phyloP scores from a whole-genome alignment of 2,113 vertebrate genomes.

The Trachemys scripta region DNA sequence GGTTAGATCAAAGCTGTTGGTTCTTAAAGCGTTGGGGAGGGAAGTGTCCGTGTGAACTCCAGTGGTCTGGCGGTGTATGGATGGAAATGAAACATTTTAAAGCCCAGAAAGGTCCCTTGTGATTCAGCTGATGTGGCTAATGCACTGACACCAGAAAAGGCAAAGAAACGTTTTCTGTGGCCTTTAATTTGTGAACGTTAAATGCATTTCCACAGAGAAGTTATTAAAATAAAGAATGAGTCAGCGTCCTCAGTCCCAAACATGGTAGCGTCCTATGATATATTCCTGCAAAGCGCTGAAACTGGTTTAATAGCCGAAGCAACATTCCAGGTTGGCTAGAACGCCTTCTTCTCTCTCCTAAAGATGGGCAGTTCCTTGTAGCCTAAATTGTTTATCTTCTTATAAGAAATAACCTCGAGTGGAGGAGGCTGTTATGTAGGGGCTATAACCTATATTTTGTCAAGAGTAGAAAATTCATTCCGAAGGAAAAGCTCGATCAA shows the following conservation, averaged over 20 bases:
- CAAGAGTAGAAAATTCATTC: conserved; percentile 75
- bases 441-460: conserved; percentile 73
- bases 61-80: background rate
- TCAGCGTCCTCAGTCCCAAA: background rate
- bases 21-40: background rate
- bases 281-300: background rate
- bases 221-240: background rate
- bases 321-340: background rate
- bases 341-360: rapidly evolving
- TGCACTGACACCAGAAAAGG: background rate
- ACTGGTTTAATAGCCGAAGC: background rate
- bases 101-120: background rate
- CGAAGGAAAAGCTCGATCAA: conserved; percentile 75
- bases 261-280: background rate
- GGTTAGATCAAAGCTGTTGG: background rate
- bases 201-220: background rate
- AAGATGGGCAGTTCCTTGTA: background rate
- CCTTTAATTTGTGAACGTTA: background rate
- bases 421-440: conserved; percentile 33
- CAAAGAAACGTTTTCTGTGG: background rate
- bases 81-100: background rate
- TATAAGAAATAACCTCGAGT: background rate
- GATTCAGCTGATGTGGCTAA: background rate
- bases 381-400: conserved; percentile 14
- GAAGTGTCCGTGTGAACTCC: background rate